Conservation (phyloP, 2,888 invertebrate species). For the Silvanus unidentatus region DNA sequence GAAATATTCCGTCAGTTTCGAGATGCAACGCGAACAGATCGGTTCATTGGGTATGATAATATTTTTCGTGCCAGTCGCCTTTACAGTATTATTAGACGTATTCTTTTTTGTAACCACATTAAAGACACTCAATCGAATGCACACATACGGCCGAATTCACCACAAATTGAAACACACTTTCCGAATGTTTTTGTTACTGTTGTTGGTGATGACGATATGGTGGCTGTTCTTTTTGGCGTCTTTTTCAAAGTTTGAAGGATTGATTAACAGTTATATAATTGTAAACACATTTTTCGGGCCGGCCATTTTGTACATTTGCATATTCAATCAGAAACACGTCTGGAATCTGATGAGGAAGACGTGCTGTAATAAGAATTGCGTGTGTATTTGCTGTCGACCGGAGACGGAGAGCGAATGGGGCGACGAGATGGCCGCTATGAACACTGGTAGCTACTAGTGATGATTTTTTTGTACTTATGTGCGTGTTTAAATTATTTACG, state of each 20-base stretch:
- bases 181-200: slow-evolving; percentile 69
- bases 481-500: background rate
- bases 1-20: slow-evolving; percentile 45
- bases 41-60: slow-evolving; percentile 77
- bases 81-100: slow-evolving; percentile 70
- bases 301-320: slow-evolving; percentile 69
- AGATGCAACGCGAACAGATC: slow-evolving; percentile 67
- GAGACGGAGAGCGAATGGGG: slow-evolving; percentile 79
- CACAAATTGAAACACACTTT: slow-evolving; percentile 83
- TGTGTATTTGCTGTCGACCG: slow-evolving; percentile 50
- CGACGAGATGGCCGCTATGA: slow-evolving; percentile 84
- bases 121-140: slow-evolving; percentile 72
- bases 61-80: slow-evolving; percentile 76
- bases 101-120: slow-evolving; percentile 76
- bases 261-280: slow-evolving; percentile 69
- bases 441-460: slow-evolving; percentile 50
- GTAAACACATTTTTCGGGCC: slow-evolving; percentile 73
- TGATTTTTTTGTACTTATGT: background rate
- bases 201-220: slow-evolving; percentile 66
- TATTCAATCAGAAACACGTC: slow-evolving; percentile 72
- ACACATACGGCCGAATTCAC: slow-evolving; percentile 79
- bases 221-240: slow-evolving; percentile 76
- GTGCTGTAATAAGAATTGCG: slow-evolving; percentile 62
- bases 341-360: slow-evolving; percentile 72
- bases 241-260: slow-evolving; percentile 65